These are phyloP conservation scores for Philopotamus ludificatus DNA, from an alignment of 1,140 invertebrate genomes.

Conservation along the genomic window DNA sequence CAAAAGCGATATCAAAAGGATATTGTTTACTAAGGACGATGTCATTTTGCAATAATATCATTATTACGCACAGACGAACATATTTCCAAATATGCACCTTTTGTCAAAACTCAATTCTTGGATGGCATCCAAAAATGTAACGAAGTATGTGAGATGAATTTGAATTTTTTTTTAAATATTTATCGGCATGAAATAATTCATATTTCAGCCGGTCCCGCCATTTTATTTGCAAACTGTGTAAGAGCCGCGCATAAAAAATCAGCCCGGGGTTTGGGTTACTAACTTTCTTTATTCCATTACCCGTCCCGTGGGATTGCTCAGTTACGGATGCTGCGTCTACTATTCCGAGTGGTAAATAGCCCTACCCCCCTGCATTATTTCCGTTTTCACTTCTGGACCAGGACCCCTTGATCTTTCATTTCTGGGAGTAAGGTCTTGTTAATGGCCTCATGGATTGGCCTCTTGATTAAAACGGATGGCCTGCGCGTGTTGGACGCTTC, in stretches of 20 bases:
- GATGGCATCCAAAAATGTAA: no score
- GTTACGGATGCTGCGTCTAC: not conserved
- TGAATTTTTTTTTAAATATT: no score
- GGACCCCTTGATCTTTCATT: not conserved
- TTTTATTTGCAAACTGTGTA: no score
- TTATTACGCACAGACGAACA: no score
- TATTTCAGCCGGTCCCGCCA: no score
- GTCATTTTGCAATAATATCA: no score
- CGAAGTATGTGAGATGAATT: no score
- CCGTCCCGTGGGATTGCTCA: constrained; percentile 4
- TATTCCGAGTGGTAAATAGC: not conserved
- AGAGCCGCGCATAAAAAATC: constrained; percentile 20
- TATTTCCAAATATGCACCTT: no score
- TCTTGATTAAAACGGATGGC: not conserved
- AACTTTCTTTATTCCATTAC: constrained; percentile 18
- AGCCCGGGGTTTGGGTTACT: not conserved
- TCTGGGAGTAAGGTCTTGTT: not conserved
- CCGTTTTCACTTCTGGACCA: not conserved
- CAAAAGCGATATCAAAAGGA: no score
- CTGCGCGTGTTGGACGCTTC: not conserved
- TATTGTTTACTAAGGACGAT: no score
- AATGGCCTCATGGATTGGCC: not conserved
- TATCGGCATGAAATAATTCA: no score
- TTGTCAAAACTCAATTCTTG: no score
- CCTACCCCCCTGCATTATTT: not conserved